Evolutionary conservation across 2,888 invertebrate genomes (phyloP).

Genomic region (Lacanobia wlatinum): DNA sequence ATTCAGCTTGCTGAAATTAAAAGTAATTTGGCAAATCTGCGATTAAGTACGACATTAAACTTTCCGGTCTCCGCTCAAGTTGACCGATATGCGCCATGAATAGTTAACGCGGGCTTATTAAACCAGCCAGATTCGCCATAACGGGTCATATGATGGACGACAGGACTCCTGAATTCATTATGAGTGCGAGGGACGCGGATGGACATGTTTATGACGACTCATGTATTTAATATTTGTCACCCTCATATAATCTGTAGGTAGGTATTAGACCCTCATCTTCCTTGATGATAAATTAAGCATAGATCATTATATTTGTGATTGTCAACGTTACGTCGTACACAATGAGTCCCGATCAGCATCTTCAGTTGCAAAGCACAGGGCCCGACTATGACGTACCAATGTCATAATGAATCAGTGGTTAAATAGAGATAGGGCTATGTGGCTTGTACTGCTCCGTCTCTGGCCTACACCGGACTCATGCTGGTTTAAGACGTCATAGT

Average conservation of each 20-base stretch:
- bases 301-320: no score
- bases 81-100: conserved; percentile 23
- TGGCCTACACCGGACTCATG: no score
- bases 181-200: conserved; percentile 8
- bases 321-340: no score
- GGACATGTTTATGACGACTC: conserved; percentile 11
- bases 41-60: background rate
- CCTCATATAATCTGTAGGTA: background rate
- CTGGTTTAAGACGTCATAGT: no score
- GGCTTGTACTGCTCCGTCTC: no score
- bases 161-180: conserved; percentile 30
- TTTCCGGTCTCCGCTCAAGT: background rate
- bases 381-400: no score
- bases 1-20: no score
- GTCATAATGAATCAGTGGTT: no score
- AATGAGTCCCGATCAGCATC: background rate
- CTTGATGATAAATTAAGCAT: background rate
- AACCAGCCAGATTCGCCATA: conserved; percentile 6
- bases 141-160: conserved; percentile 2
- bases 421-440: no score
- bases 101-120: conserved; percentile 32
- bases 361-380: no score
- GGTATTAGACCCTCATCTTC: background rate
- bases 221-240: conserved; percentile 18
- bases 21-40: background rate